Evolutionary conservation across 2,113 vertebrate species (phyloP), one percentile per base, ranked within the genome.

Genomic region (Coturnix japonica): DNA sequence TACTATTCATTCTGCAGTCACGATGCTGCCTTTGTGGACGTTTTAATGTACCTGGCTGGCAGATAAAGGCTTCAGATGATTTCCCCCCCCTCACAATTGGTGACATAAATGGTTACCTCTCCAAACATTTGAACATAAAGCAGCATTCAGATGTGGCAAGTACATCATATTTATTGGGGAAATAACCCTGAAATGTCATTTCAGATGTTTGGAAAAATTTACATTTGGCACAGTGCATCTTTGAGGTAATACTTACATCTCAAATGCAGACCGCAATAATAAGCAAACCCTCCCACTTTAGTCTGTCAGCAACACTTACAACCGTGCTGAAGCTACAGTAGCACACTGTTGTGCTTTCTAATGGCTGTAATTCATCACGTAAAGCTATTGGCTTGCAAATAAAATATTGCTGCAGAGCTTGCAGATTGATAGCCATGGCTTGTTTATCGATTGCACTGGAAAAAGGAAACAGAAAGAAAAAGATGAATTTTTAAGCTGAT

Each of bases 341-440:
- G 66, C 71, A 81, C 31, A 53, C 75, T 81, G 89, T 96, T 91
- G 84, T 94, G 77, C 82, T 92, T 65, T 63, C 89, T 98, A 97
- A 97, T 97, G 96, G 96, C 94, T 86, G 3, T 93, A 97, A 97
- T 98, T 97, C 81, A 97, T 98, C 96, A 97, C 49, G 64, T 43
- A 59, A 80, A 87, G 81, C 89, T 76, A 91, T 97, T 89, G 82
- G 71, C 83, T 96, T 89, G 91, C 93, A 97, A 96, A 96, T 95
- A 87, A 97, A 97, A 95, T 95, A 97, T 96, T 94, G 85, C 85
- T 94, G 16, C 47, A 16, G 54, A 72, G 83, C 5, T 1, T 91
- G 81, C 89, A 96, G 96, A 97, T 96, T 96, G 94, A 98, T 97
- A 92, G 91, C 83, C 75, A 21, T 20, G 70, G 73, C 39, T 93